Percentiles rank a stretch among this genome's conserved stretches.
Conservation (phyloP, 2,797 vertebrate genomes). For the Craterocephalus amniculus region DNA sequence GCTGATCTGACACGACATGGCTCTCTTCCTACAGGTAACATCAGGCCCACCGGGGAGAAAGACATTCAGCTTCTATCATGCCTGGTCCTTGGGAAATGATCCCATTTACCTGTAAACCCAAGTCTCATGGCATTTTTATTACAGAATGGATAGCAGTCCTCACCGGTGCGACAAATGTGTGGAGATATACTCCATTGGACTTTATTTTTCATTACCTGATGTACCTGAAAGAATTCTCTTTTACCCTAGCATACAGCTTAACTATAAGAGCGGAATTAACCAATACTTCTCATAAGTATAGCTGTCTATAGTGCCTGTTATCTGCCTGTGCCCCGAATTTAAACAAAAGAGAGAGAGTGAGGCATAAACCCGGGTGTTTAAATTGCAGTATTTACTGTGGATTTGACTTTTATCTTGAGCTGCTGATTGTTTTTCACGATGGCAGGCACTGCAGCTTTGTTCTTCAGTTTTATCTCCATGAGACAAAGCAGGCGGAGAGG, state of each 20-base stretch:
- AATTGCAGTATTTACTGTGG: constrained; percentile 62
- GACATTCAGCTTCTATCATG: constrained; percentile 35
- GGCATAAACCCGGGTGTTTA: constrained; percentile 62
- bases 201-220: constrained; percentile 27
- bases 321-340: constrained; percentile 60
- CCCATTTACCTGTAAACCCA: constrained; percentile 54
- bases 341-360: constrained; percentile 58
- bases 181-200: constrained; percentile 14
- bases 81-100: constrained; percentile 37
- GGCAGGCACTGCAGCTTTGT: constrained; percentile 50
- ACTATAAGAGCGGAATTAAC: constrained; percentile 50
- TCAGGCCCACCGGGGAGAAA: constrained; percentile 32
- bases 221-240: constrained; percentile 33
- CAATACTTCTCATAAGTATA: constrained; percentile 69
- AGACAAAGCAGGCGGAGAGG: constrained; percentile 56
- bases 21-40: constrained; percentile 56
- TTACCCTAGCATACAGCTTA: constrained; percentile 16
- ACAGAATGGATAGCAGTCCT: neutral
- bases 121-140: constrained; percentile 35
- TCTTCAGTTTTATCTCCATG: constrained; percentile 60
- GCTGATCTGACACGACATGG: constrained; percentile 52
- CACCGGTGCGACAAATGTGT: constrained; percentile 31
- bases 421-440: constrained; percentile 64
- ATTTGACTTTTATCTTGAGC: constrained; percentile 65
- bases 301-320: constrained; percentile 43